Evolutionary conservation across 92 coral and sea anemone species (phyloP).

Genomic region (Porites rus): DNA sequence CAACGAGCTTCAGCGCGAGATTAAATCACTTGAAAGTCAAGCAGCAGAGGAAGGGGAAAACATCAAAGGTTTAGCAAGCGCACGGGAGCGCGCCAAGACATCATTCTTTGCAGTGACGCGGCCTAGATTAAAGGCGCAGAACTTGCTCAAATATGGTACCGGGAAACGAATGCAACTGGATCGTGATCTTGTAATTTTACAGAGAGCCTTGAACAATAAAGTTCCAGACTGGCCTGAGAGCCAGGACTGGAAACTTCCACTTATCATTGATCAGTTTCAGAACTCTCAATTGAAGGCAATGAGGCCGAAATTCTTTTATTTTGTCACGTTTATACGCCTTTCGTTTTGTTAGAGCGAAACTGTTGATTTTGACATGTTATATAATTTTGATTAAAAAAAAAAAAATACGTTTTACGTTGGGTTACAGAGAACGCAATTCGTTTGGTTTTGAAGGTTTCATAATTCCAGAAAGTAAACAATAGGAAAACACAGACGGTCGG

Average conservation of each 20-base stretch:
- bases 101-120: conserved; percentile 61
- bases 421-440: not conserved
- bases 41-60: too few species aligned
- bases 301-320: conserved; percentile 17
- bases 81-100: not conserved
- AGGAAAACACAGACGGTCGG: conserved; percentile 14
- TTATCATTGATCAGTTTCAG: too few species aligned
- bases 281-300: conserved; percentile 16
- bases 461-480: conserved; percentile 14
- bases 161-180: too few species aligned
- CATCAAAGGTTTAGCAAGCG: too few species aligned
- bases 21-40: too few species aligned
- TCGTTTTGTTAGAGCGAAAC: conserved; percentile 13
- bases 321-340: conserved; percentile 25
- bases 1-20: too few species aligned
- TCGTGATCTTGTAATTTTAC: too few species aligned
- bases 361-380: conserved; percentile 17
- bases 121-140: conserved; percentile 23
- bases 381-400: conserved; percentile 5
- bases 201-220: too few species aligned
- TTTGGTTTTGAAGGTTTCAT: conserved; percentile 11
- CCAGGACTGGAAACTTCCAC: too few species aligned
- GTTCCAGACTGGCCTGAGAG: too few species aligned
- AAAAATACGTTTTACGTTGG: not conserved
- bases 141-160: too few species aligned